Conservation (phyloP, 2,113 vertebrate species). For the Gorilla gorilla region DNA sequence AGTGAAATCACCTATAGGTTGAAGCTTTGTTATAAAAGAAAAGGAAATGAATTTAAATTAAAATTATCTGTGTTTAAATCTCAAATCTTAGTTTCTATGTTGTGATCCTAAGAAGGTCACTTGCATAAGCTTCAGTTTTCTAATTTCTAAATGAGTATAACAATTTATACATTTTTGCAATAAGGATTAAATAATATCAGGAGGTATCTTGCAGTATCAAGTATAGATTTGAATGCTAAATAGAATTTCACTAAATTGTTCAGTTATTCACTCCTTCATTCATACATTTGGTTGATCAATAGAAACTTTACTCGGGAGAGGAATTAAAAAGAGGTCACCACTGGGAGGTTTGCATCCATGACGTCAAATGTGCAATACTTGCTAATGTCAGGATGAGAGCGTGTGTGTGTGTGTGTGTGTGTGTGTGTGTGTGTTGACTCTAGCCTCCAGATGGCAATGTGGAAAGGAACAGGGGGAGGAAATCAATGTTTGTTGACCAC, state of each 20-base stretch:
- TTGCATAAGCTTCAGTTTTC: not conserved
- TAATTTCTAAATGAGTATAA: not conserved
- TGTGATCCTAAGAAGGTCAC: not conserved
- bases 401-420: not conserved
- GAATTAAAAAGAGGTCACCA: not conserved
- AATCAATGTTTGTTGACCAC: not conserved
- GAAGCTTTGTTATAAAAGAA: slow-evolving; percentile 23
- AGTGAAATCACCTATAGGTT: not conserved
- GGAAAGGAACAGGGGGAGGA: not conserved
- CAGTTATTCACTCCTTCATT: not conserved
- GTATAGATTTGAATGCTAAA: not conserved
- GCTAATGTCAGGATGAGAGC: not conserved
- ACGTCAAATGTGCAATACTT: not conserved
- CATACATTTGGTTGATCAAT: not conserved
- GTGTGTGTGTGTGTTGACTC: not conserved
- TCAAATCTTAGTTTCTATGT: not conserved
- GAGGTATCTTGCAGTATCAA: not conserved
- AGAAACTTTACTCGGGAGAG: not conserved
- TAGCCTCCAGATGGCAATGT: not conserved
- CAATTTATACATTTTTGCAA: not conserved
- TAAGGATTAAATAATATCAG: not conserved
- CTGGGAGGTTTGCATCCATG: not conserved
- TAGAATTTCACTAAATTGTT: not conserved
- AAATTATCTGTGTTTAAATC: not conserved
- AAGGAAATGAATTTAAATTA: not conserved